These are phyloP conservation scores for Zoanthus gigantus DNA, from an alignment of 92 coral and sea anemone species.

Conservation along the genomic window DNA sequence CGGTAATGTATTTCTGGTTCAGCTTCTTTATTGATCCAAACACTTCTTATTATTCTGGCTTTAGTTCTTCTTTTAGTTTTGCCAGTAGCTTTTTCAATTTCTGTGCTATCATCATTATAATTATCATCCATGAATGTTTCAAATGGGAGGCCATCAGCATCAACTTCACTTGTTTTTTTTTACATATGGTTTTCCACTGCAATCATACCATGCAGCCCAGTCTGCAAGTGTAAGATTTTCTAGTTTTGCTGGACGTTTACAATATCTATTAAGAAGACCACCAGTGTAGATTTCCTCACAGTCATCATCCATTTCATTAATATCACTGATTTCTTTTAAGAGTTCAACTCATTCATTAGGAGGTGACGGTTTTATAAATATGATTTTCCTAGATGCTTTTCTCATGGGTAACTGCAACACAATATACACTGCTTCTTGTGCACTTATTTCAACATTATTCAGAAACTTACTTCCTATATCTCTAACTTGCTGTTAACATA, in stretches of 20 bases:
- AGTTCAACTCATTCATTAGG: background rate
- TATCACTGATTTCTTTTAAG: background rate
- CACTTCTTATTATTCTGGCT: slow-evolving; percentile 18
- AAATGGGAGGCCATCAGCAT: background rate
- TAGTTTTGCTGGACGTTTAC: background rate
- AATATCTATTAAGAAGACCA: background rate
- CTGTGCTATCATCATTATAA: background rate
- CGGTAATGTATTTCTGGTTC: background rate
- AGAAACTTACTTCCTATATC: background rate
- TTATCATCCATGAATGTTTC: background rate
- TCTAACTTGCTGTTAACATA: background rate
- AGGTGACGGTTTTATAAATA: background rate
- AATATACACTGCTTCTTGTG: background rate
- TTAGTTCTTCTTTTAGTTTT: slow-evolving; percentile 51
- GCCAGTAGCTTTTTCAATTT: background rate
- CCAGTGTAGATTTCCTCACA: background rate
- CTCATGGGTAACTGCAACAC: background rate
- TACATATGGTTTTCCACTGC: background rate
- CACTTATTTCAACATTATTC: background rate
- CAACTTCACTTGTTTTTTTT: background rate
- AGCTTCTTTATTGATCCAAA: no score
- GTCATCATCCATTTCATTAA: background rate
- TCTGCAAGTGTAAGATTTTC: background rate
- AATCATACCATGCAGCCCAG: slow-evolving; percentile 9
- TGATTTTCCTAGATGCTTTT: background rate